A percentile compares a stretch with the other conserved stretches of the same genome.
phyloP scores from a whole-genome alignment of 2,888 invertebrate genomes.

The Eilema caniola region DNA sequence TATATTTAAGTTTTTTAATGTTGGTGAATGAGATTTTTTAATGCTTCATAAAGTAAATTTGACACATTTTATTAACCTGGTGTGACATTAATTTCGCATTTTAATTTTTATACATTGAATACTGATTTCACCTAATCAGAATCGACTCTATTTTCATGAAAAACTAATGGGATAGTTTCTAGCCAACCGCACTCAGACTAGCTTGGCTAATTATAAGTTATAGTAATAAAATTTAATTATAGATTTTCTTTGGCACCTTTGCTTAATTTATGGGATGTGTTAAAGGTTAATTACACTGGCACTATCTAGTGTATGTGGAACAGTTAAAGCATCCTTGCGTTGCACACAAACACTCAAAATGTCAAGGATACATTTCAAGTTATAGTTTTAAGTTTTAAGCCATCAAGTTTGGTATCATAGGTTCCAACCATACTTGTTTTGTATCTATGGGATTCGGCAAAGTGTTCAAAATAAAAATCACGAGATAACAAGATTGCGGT shows the following conservation, averaged over 20 bases:
- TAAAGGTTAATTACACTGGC: background rate
- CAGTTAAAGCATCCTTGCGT: background rate
- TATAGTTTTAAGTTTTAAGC: background rate
- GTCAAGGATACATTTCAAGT: background rate
- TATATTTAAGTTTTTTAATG: background rate
- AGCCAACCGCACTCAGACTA: background rate
- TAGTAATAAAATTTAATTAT: background rate
- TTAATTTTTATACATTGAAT: background rate
- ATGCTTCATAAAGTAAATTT: background rate
- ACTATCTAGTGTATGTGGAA: conserved; percentile 1
- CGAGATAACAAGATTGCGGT: background rate
- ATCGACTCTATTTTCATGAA: too few species aligned
- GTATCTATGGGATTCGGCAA: background rate
- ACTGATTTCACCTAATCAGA: background rate
- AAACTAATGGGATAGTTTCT: too few species aligned
- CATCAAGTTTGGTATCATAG: background rate
- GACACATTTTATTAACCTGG: background rate
- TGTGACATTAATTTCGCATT: background rate
- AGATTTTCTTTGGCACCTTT: background rate
- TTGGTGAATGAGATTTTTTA: background rate
- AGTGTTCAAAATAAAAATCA: background rate
- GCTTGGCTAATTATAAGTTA: background rate
- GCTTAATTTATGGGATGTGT: background rate
- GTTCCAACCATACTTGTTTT: background rate
- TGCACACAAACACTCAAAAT: background rate